phyloP scores from a whole-genome alignment of 2,113 vertebrate species.

The Pterophyllum scalare region DNA sequence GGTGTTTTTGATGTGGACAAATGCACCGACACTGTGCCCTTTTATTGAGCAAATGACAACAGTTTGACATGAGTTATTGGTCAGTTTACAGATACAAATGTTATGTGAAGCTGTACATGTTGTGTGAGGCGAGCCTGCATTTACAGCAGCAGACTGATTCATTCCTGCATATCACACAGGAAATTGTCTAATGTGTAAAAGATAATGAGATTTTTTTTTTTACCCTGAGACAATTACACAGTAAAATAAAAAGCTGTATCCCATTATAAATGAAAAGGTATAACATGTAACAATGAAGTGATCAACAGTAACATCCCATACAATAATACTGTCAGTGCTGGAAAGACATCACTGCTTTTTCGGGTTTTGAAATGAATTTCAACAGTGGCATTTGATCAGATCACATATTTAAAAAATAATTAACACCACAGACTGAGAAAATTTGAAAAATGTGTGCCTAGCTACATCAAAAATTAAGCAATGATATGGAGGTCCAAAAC shows the following conservation, averaged over 20 bases:
- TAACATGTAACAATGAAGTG: background rate
- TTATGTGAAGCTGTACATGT: background rate
- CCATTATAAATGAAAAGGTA: slow-evolving; percentile 35
- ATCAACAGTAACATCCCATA: slow-evolving; percentile 21
- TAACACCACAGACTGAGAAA: slow-evolving; percentile 55
- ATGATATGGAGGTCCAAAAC: background rate
- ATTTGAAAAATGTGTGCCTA: background rate
- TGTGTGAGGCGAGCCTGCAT: slow-evolving; percentile 12
- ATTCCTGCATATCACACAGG: slow-evolving; percentile 7
- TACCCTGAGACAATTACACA: slow-evolving; percentile 78
- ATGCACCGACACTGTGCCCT: background rate
- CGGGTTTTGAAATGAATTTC: background rate
- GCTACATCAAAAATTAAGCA: background rate
- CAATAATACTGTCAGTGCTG: slow-evolving; percentile 65
- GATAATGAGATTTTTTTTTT: slow-evolving; percentile 46
- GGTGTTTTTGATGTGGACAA: background rate
- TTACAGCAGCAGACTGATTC: slow-evolving; percentile 9
- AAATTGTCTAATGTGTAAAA: slow-evolving; percentile 19
- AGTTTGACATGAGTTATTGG: slow-evolving; percentile 32
- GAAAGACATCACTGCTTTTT: background rate
- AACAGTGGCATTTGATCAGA: background rate
- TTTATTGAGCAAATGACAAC: slow-evolving; percentile 16
- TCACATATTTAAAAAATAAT: slow-evolving; percentile 41
- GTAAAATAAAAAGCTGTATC: slow-evolving; percentile 50
- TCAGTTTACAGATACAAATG: slow-evolving; percentile 15